phyloP scores from a whole-genome alignment of 2,888 invertebrate species.

The Cyaniris semiargus region DNA sequence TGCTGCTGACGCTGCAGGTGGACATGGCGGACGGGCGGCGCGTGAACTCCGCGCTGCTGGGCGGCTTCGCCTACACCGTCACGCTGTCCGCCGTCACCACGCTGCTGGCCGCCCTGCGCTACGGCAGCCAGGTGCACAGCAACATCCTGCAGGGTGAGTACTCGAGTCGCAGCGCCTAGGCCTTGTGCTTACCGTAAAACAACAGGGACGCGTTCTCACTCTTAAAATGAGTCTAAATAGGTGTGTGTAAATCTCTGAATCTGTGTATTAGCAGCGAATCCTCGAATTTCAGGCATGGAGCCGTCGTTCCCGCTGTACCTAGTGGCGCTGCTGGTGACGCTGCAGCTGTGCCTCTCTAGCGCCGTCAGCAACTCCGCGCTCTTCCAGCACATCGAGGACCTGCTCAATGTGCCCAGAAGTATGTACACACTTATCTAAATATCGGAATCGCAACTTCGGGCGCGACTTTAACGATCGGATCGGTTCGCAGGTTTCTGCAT shows the following conservation, averaged over 20 bases:
- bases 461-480: not conserved
- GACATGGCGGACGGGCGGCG: conserved; percentile 91
- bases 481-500: conserved; percentile 84
- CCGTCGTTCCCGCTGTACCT: conserved; percentile 82
- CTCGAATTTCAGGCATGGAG: conserved; percentile 74
- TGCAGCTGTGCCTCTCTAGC: conserved; percentile 88
- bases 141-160: conserved; percentile 82
- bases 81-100: conserved; percentile 84
- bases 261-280: not conserved
- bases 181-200: too few species aligned
- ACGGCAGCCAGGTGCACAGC: conserved; percentile 81
- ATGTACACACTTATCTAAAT: conserved; percentile 43
- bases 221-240: too few species aligned
- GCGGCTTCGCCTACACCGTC: conserved; percentile 84
- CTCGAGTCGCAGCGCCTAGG: too few species aligned
- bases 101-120: conserved; percentile 82
- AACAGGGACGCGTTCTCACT: too few species aligned
- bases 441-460: not conserved
- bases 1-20: conserved; percentile 93
- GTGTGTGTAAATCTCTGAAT: too few species aligned
- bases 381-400: conserved; percentile 90
- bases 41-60: conserved; percentile 85
- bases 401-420: conserved; percentile 87
- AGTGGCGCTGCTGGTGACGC: conserved; percentile 86
- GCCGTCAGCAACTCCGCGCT: conserved; percentile 89